Base-by-base conservation (phyloP, 2,888 invertebrate species). In the Dryadula phaetusa region DNA sequence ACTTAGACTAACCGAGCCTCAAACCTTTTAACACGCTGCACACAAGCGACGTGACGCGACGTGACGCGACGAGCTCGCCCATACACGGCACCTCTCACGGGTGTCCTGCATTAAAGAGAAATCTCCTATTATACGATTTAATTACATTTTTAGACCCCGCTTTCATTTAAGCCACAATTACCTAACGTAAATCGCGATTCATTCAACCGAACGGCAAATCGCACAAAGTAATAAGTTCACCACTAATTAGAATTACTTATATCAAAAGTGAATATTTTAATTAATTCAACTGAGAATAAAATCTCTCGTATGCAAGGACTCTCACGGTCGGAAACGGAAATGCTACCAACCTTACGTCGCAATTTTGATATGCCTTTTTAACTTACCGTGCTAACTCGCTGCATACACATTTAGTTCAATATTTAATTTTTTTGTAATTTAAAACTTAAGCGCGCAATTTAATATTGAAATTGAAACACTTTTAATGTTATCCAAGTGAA, bases 361-460 rank as follows among this genome's bases (percentile, higher is more conserved):
- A 92, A 91, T 92, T 89, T 80, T 82, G 81, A 86, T 85, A 92
- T 85, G 91, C 87, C 85, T 85, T 87, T 91, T 92, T 86, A 90
- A 88, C 84, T 87, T 83, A 79, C 80, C 84, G 84, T 77, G 81
- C 83, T 85, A 83, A 82, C 82, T 79, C 82, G 82, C 81, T 77
- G 60, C 77, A 80, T 81, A 82, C 77, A 79, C 81, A 81, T 84
- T 84, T 80, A 83, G 82, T 88, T 83, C 83, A 84, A 87, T 87
- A 82, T 77, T 76, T 83, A 81, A 82, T 81, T 81, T 82, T 73
- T 82, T 79, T 77, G 81, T 81, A 84, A 85, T 88, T 85, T 85
- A 86, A 83, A 81, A 76, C 77, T 76, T 79, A 80, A 81, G 77
- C 75, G 74, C 74, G 77, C 76, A 79, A 78, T 81, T 83, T 82